phyloP scores from a whole-genome alignment of 2,113 vertebrate genomes.

The Bubalus kerabau region DNA sequence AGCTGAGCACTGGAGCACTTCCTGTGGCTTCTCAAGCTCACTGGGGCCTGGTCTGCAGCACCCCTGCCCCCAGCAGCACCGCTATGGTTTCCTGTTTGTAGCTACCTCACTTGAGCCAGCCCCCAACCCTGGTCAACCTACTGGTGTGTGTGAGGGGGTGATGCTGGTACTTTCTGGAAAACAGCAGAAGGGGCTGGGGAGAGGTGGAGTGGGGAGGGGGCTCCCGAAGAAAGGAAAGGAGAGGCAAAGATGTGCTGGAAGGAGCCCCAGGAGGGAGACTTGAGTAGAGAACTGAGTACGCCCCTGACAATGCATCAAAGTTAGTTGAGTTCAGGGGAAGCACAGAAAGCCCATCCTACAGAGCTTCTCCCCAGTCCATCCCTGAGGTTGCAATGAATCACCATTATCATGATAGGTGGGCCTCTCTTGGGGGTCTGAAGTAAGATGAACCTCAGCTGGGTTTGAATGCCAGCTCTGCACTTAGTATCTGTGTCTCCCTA shows the following conservation, averaged over 20 bases:
- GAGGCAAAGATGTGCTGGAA: background rate
- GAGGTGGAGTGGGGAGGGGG: background rate
- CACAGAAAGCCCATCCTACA: background rate
- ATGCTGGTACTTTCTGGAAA: background rate
- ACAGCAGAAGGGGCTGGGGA: background rate
- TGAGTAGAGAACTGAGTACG: background rate
- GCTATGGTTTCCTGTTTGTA: constrained; percentile 64
- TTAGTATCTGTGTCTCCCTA: background rate
- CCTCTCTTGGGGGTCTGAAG: background rate
- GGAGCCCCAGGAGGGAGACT: background rate
- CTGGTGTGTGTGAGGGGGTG: background rate
- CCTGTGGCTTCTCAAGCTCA: constrained; percentile 56
- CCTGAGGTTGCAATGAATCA: background rate
- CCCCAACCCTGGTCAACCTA: background rate
- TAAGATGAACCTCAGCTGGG: background rate
- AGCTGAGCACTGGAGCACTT: constrained; percentile 5
- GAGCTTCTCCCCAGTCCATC: background rate
- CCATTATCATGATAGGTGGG: background rate
- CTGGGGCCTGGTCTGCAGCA: background rate
- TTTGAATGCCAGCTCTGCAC: background rate
- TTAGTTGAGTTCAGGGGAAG: background rate
- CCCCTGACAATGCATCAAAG: background rate
- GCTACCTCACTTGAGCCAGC: background rate
- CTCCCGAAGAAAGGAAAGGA: background rate
- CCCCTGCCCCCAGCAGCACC: background rate